Percentiles rank a stretch among this genome's conserved stretches.
Evolutionary conservation across 2,113 vertebrate genomes (phyloP).

Genomic region (Talpa occidentalis): DNA sequence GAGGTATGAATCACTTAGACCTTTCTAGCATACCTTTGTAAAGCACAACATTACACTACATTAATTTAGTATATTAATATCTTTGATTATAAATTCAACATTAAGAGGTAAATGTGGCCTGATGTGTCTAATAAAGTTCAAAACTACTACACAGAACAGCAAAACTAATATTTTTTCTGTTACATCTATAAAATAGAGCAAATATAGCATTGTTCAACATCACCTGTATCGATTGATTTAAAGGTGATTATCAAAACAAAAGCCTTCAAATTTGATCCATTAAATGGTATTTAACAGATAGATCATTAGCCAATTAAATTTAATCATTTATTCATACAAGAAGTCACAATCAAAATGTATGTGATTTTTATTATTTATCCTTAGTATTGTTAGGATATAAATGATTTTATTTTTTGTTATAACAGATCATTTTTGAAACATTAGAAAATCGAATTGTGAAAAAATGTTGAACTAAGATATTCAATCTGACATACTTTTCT

Average conservation of each 20-base stretch:
- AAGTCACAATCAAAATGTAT: conserved; percentile 26
- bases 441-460: conserved; percentile 71
- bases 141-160: background rate
- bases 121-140: background rate
- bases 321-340: conserved; percentile 31
- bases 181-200: background rate
- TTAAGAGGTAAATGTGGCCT: conserved; percentile 35
- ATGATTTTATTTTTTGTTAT: conserved; percentile 64
- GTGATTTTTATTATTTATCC: background rate
- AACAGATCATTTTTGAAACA: conserved; percentile 55
- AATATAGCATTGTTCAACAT: background rate
- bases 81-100: conserved; percentile 56
- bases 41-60: conserved; percentile 38
- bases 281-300: conserved; percentile 51
- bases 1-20: conserved; percentile 75
- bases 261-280: background rate
- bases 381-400: conserved; percentile 60
- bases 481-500: conserved; percentile 40
- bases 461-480: conserved; percentile 59
- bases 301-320: conserved; percentile 50
- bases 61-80: conserved; percentile 66
- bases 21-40: conserved; percentile 63
- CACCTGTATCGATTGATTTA: conserved; percentile 30
- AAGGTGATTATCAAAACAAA: conserved; percentile 36
- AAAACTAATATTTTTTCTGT: conserved; percentile 57